Base-by-base conservation (phyloP, 2,113 vertebrate species). In the Ovis aries region DNA sequence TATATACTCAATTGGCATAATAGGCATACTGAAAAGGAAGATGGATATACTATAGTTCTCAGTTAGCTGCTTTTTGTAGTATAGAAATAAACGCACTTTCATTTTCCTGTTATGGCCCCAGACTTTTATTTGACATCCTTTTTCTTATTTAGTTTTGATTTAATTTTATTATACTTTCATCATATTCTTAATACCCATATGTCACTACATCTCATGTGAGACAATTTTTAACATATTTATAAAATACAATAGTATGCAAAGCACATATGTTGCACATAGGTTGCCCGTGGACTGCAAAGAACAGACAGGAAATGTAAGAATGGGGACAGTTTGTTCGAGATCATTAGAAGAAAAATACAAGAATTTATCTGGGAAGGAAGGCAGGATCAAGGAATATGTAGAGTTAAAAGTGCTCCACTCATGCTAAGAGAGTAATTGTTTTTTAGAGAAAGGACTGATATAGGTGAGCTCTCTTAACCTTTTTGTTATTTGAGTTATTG, bases 401-500 rank as follows among this genome's bases (percentile, higher is more conserved):
- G 48, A 21, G 23, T 81, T 88, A 67, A 53, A 77, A 74, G 52
- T 25, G 31, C 13, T 84, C 89, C 27, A 31, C 17, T 62, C 27
- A 29, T 59, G 19, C 31, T 87, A 48, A 67, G 36, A 55, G 19
- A 33, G 27, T 50, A 13, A 84, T n/a, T 81, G 50, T 48, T 40
- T 94, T 64, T 92, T 74, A 95, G 78, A 90, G 36, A 93, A 83
- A 40, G 59, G 31, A 48, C 9, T 87, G 50, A 45, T n/a, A 7
- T n/a, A 17, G n/a, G 16, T 84, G n/a, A 88, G 36, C 31, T 71
- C 25, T 27, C 57, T 86, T 86, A 88, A 52, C 25, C 23, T 96
- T 96, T 91, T 62, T 83, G 29, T 83, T 89, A 74, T 88, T 92
- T 87, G 84, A 96, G 52, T 81, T 88, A 91, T 81, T 95, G 25